Base-by-base conservation (phyloP, 30 jellyfish, hydroid and myxozoan species). In the Euphysa ruthae region DNA sequence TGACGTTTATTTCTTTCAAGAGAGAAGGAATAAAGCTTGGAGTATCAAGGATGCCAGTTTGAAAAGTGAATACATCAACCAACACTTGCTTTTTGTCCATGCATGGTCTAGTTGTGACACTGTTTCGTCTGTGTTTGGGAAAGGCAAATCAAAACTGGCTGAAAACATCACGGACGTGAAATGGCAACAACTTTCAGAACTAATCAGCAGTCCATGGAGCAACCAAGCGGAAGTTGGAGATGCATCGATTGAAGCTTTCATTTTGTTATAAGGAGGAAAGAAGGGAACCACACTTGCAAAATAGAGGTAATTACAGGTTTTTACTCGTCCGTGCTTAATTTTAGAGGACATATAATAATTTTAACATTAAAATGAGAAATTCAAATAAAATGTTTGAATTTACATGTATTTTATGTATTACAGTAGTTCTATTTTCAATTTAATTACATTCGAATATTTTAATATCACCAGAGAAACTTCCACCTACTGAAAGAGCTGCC, bases 61-160 rank as follows among this genome's bases (percentile, higher is more conserved):
- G 20, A 69, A 1, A 19, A 60, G 44, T 13, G 18, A 10, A 29
- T 16, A 15, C 15, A 38, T 35, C 7, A 66, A 21, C n/a, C 14
- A 66, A 27, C 46, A 43, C 43, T 35, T 50, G 6, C 74, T 69
- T n/a, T 69, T 69, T 19, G 28, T 49, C 12, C 82, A 69, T 31
- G 79, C 82, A 23, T 50, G 23, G 61, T 51, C 42, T 6, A 60
- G 82, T 18, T 69, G 82, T 55, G 82, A 49, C 42, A 69, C 79
- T 29, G 21, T 43, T 3, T 69, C 61, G 7, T 15, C 57, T 19
- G 66, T 54, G 27, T 32, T 51, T 50, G 77, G 62, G 4, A 52
- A 49, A 31, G 74, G 82, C 16, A 69, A 69, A 52, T 35, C 13
- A 18, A 23, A 29, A 50, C 52, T 38, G n/a, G 52, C n/a, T 38